phyloP scores from a whole-genome alignment of 2,888 invertebrate species.

The Chorisops tibialis region DNA sequence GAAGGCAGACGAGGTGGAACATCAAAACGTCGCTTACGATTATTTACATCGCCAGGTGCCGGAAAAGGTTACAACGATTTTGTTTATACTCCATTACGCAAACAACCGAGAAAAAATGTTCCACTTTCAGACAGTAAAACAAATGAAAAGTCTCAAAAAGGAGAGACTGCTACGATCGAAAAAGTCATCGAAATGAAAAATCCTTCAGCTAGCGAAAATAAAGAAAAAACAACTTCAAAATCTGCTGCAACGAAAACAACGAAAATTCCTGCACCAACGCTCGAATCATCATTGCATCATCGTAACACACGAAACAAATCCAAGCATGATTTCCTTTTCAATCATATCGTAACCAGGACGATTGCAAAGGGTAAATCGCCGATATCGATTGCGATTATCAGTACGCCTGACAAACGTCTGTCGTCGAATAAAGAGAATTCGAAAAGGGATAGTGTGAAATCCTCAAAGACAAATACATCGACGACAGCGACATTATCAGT shows the following conservation, averaged over 20 bases:
- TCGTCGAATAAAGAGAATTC: too few species aligned
- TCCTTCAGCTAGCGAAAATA: not conserved
- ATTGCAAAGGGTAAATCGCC: not conserved
- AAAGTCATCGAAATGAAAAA: not conserved
- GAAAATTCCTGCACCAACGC: not conserved
- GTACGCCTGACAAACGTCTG: too few species aligned
- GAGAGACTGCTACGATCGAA: not conserved
- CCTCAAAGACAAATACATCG: too few species aligned
- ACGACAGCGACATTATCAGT: too few species aligned
- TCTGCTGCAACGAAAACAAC: not conserved
- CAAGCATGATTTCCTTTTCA: slow-evolving; percentile 14
- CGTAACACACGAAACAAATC: slow-evolving; percentile 21
- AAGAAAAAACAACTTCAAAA: not conserved
- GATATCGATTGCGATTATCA: too few species aligned
- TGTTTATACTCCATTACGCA: slow-evolving; percentile 12
- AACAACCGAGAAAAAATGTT: slow-evolving; percentile 19
- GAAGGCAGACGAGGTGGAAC: not conserved
- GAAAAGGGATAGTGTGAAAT: too few species aligned
- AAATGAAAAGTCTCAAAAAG: slow-evolving; percentile 3
- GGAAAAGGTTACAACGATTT: slow-evolving; percentile 7
- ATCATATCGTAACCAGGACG: slow-evolving; percentile 17
- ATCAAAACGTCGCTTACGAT: slow-evolving; percentile 6
- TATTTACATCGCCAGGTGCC: slow-evolving; percentile 4
- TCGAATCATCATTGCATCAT: too few species aligned
- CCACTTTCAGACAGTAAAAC: slow-evolving; percentile 21